Conservation (phyloP, 2,888 invertebrate genomes). For the Gasteruption jaculator region DNA sequence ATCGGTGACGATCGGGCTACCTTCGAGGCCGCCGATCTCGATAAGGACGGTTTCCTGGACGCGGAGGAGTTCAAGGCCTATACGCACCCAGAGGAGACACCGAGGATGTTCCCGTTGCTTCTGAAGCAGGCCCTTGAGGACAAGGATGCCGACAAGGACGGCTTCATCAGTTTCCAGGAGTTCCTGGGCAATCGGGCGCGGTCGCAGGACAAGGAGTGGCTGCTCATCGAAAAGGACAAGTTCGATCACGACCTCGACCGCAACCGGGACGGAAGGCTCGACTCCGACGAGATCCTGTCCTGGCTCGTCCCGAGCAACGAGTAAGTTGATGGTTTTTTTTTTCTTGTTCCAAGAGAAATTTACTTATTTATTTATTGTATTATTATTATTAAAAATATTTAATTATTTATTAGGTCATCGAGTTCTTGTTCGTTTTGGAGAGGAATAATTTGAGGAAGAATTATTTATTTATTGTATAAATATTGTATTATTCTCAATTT, state of each 20-base stretch:
- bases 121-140: slow-evolving; percentile 79
- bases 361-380: too few species aligned
- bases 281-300: slow-evolving; percentile 71
- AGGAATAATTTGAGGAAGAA: slow-evolving; percentile 2
- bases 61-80: slow-evolving; percentile 81
- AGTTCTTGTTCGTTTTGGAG: too few species aligned
- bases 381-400: too few species aligned
- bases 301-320: slow-evolving; percentile 92
- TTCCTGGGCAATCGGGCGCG: slow-evolving; percentile 69
- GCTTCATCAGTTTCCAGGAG: slow-evolving; percentile 79
- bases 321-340: slow-evolving; percentile 59
- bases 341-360: too few species aligned
- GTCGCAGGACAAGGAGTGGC: slow-evolving; percentile 67
- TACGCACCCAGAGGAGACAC: slow-evolving; percentile 90
- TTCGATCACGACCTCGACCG: slow-evolving; percentile 84
- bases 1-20: slow-evolving; percentile 78
- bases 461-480: background rate
- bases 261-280: slow-evolving; percentile 77
- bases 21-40: slow-evolving; percentile 80
- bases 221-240: slow-evolving; percentile 70
- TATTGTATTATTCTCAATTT: background rate
- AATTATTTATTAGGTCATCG: too few species aligned
- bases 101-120: slow-evolving; percentile 76
- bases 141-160: slow-evolving; percentile 83
- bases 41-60: slow-evolving; percentile 75